These are phyloP conservation scores for Lacanobia oleracea DNA, from an alignment of 2,888 invertebrate genomes.

Conservation along the genomic window DNA sequence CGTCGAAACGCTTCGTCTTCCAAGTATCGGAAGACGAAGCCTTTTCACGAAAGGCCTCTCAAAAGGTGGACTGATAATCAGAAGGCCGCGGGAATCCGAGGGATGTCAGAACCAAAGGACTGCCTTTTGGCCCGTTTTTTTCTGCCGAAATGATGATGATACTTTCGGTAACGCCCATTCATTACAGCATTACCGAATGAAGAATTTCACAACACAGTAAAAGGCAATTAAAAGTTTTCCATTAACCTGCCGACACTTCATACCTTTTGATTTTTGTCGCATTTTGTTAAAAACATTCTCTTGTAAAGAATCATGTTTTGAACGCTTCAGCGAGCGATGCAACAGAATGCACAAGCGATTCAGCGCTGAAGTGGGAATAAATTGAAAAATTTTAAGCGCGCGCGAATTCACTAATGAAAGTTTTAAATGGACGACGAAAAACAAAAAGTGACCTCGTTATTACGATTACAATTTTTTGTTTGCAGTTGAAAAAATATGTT, in stretches of 20 bases:
- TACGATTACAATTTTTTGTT: constrained; percentile 79
- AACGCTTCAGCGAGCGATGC: constrained; percentile 25
- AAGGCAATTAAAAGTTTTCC: neutral
- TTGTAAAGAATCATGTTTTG: constrained; percentile 34
- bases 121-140: too few relatives aligned
- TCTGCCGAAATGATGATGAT: too few relatives aligned
- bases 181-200: neutral
- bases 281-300: constrained; percentile 13
- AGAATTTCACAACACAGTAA: neutral
- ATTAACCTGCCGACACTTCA: neutral
- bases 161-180: neutral
- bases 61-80: too few relatives aligned
- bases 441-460: constrained; percentile 88
- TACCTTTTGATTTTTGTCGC: constrained; percentile 3
- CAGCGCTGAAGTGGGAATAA: constrained; percentile 81
- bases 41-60: too few relatives aligned
- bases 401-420: constrained; percentile 89
- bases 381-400: constrained; percentile 80
- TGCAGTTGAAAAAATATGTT: constrained; percentile 66
- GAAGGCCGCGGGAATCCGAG: too few relatives aligned
- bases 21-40: too few relatives aligned
- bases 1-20: too few relatives aligned
- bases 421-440: constrained; percentile 88
- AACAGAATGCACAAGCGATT: constrained; percentile 67
- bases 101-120: too few relatives aligned